A percentile compares a stretch with the other conserved stretches of the same genome.
phyloP scores from a whole-genome alignment of 1,140 invertebrate species.

The Caerostris darwini region DNA sequence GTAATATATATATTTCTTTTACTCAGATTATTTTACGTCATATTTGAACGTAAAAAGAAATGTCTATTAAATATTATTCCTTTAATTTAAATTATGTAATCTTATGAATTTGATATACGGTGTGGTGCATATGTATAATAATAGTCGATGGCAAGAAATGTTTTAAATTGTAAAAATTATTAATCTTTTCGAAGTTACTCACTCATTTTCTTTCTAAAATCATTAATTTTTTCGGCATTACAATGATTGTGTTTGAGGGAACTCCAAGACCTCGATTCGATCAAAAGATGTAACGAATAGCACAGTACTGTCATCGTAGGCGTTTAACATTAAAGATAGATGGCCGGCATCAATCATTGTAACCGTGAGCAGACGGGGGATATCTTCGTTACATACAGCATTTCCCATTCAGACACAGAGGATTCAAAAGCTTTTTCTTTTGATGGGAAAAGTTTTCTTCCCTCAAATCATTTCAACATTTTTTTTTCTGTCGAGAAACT shows the following conservation, averaged over 20 bases:
- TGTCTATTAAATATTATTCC: too few relatives aligned
- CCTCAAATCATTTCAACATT: background rate
- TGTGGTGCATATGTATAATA: too few relatives aligned
- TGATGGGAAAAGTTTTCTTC: constrained; percentile 46
- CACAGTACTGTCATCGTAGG: constrained; percentile 33
- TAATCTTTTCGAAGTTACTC: too few relatives aligned
- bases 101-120: too few relatives aligned
- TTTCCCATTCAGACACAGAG: constrained; percentile 20
- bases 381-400: constrained; percentile 24
- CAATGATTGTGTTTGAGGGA: background rate
- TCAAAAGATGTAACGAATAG: background rate
- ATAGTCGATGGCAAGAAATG: too few relatives aligned
- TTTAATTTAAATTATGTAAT: too few relatives aligned
- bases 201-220: too few relatives aligned
- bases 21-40: too few relatives aligned
- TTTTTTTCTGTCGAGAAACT: background rate
- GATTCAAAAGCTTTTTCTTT: constrained; percentile 44
- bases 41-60: too few relatives aligned
- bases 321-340: constrained; percentile 71
- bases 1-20: too few relatives aligned
- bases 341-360: constrained; percentile 62
- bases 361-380: constrained; percentile 55
- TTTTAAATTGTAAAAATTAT: too few relatives aligned
- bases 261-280: background rate
- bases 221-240: background rate